Percentiles rank a stretch among this genome's conserved stretches.
These are phyloP conservation scores for Drosophila macrospina DNA, from an alignment of 2,888 invertebrate species.

Conservation along the genomic window DNA sequence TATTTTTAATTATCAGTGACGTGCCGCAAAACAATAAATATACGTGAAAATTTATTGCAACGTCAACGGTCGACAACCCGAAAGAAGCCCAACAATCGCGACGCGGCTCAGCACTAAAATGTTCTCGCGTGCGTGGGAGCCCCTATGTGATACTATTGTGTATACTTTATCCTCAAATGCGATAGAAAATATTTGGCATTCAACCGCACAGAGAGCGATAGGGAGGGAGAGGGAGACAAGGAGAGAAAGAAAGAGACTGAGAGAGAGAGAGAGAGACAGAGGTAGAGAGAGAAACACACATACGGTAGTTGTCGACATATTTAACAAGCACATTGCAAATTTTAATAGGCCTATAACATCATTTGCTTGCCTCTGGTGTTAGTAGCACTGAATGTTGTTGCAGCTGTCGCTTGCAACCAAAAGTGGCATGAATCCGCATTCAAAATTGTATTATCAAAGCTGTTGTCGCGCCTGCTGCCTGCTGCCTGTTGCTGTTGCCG, in stretches of 20 bases:
- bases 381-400: constrained; percentile 50
- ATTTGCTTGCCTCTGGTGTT: constrained; percentile 36
- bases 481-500: constrained; percentile 6
- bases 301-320: constrained; percentile 37
- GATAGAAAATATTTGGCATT: constrained; percentile 58
- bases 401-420: constrained; percentile 61
- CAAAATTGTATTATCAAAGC: constrained; percentile 62
- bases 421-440: constrained; percentile 39
- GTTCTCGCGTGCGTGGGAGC: constrained; percentile 48
- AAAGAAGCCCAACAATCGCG: constrained; percentile 25
- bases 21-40: constrained; percentile 83
- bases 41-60: constrained; percentile 78
- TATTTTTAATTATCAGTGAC: constrained; percentile 84
- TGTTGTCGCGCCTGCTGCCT: constrained; percentile 18
- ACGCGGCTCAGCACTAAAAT: constrained; percentile 18
- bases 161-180: constrained; percentile 7
- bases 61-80: constrained; percentile 73
- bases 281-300: background rate
- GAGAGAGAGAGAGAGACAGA: background rate
- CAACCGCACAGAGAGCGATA: background rate
- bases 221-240: background rate
- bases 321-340: constrained; percentile 64
- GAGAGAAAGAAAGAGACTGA: background rate
- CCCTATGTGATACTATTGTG: constrained; percentile 16
- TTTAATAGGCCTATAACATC: constrained; percentile 63